Percentiles rank a stretch among this genome's conserved stretches.
These are phyloP conservation scores for Acanthisitta chloris DNA, from an alignment of 2,113 vertebrate species.

Conservation along the genomic window DNA sequence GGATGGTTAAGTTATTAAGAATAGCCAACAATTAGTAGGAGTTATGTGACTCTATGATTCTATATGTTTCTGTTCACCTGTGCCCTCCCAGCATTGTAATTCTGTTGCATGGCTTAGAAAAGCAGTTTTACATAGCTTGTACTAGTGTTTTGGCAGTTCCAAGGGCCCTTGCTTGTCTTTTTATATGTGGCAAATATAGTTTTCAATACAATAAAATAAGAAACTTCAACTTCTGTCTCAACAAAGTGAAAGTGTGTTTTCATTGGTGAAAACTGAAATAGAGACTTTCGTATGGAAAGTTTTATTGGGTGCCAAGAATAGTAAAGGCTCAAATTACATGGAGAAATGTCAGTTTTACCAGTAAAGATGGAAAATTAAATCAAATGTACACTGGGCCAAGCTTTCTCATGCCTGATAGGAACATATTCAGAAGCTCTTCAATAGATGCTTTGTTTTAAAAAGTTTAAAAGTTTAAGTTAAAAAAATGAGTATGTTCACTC, in stretches of 20 bases:
- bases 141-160: neutral
- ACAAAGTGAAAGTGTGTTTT: slow-evolving; percentile 22
- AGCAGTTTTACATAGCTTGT: neutral
- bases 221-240: neutral
- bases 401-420: slow-evolving; percentile 26
- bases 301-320: slow-evolving; percentile 42
- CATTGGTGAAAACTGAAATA: slow-evolving; percentile 35
- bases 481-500: neutral
- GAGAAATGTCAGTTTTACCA: slow-evolving; percentile 39
- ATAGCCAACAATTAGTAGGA: neutral
- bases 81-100: neutral
- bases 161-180: neutral
- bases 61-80: neutral
- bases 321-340: slow-evolving; percentile 41
- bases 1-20: neutral
- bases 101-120: neutral
- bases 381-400: neutral
- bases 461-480: slow-evolving; percentile 17
- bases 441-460: slow-evolving; percentile 32
- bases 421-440: slow-evolving; percentile 16
- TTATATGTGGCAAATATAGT: neutral
- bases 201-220: slow-evolving; percentile 13
- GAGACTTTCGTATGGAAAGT: slow-evolving; percentile 17
- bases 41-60: neutral
- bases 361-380: slow-evolving; percentile 50